Base-by-base conservation (phyloP, 2,888 invertebrate genomes). In the Athetis lepigone region DNA sequence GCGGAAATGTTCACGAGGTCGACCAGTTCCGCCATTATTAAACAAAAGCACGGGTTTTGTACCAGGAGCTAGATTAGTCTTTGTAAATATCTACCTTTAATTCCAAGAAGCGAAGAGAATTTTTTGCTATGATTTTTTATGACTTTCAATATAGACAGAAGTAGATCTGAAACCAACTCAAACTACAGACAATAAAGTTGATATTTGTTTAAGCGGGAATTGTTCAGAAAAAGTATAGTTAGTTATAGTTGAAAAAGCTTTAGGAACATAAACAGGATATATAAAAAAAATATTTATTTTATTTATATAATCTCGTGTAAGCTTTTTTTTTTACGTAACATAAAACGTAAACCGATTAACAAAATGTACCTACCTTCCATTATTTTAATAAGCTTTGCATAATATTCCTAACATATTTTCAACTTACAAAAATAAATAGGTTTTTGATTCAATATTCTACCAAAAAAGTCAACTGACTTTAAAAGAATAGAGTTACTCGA, bases 21-120 rank as follows among this genome's bases (percentile, higher is more conserved):
- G 19, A 47, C 33, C 42, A 57, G 52, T 64, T 50, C 40, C 37
- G 54, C 27, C 25, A 36, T 50, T 25, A 70, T 75, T 69, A 54
- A 73, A 59, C 60, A 69, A 73, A 39, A 69, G 39, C 75, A 29
- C 40, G 47, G 70, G 43, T 36, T 60, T 43, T 36, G 18, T 74
- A 19, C 49, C 23, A 2, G 36, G 70, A 69, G 70, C 19, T 7
- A 0, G 8, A 8, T 18, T 16, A n/a, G 11, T 13, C 4, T 27
- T 33, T 8, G 7, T 29, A 1, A 11, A 33, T 25, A 25, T 25
- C 4, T 25, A 6, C 25, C 25, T 25, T 25, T 25, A 25, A n/a
- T n/a, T n/a, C n/a, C n/a, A n/a, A n/a, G n/a, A n/a, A n/a, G n/a
- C n/a, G n/a, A n/a, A n/a, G n/a, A n/a, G n/a, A n/a, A n/a, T n/a